Conservation (phyloP, 2,113 vertebrate species). For the Acinonyx jubatus region DNA sequence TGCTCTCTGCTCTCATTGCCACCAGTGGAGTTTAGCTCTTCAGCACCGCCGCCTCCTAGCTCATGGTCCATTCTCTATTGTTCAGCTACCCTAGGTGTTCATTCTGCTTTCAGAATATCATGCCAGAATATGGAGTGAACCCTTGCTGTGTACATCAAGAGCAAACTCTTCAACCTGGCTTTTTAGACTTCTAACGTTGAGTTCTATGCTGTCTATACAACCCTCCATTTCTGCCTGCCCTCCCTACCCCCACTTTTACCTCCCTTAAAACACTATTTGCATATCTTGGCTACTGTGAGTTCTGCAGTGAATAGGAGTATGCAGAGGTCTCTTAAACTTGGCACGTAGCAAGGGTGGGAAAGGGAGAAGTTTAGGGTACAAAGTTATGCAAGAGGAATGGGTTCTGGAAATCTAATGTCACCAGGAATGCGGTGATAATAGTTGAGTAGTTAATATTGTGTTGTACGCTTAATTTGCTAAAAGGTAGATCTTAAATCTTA, state of each 20-base stretch:
- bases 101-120: background rate
- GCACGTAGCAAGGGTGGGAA: background rate
- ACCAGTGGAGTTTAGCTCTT: background rate
- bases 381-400: background rate
- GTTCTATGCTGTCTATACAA: background rate
- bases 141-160: background rate
- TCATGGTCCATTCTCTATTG: background rate
- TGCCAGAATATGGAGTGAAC: background rate
- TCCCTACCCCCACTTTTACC: background rate
- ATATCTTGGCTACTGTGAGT: background rate
- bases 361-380: background rate
- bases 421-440: background rate
- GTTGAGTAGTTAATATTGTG: background rate
- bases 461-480: background rate
- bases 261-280: background rate
- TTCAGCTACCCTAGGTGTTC: background rate
- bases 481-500: background rate
- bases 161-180: background rate
- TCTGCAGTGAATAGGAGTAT: background rate
- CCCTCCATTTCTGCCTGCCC: background rate
- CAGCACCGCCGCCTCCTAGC: background rate
- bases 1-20: background rate
- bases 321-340: background rate
- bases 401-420: background rate
- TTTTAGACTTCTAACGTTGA: background rate